Percentiles rank a stretch among this genome's conserved stretches.
Evolutionary conservation across 35 echinoderm and acorn worm species (phyloP).

Genomic region (Lytechinus pictus): DNA sequence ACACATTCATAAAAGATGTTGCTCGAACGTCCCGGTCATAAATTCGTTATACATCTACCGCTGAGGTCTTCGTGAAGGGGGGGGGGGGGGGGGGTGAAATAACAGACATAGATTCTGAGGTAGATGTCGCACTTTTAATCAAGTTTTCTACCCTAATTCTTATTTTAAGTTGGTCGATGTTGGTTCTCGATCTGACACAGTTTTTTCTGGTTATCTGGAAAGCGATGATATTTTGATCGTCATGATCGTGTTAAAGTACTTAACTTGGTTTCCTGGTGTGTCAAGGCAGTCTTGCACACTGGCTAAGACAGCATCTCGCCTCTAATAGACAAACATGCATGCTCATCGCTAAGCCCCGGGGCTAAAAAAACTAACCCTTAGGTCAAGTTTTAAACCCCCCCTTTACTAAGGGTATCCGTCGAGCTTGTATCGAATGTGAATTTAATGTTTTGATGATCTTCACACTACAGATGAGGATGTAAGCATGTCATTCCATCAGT

Average conservation of each 20-base stretch:
- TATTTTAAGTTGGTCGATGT: neutral
- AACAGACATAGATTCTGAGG: neutral
- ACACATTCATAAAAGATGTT: too few relatives aligned
- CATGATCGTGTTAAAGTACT: neutral
- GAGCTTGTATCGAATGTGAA: neutral
- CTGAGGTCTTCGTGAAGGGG: too few relatives aligned
- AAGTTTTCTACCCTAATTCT: neutral
- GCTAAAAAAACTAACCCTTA: neutral
- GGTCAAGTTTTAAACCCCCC: neutral
- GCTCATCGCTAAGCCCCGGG: conserved; percentile 7
- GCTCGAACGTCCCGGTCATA: too few relatives aligned
- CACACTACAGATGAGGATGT: neutral
- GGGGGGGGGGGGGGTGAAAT: neutral
- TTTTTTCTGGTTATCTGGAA: neutral
- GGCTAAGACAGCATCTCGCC: neutral
- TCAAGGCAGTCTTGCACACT: neutral
- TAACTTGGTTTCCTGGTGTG: neutral
- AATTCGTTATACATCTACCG: too few relatives aligned
- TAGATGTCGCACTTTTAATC: neutral
- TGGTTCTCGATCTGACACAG: neutral
- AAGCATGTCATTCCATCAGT: neutral
- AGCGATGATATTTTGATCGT: neutral
- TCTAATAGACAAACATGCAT: neutral
- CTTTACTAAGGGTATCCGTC: neutral
- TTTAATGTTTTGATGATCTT: neutral